Evolutionary conservation across 2,113 vertebrate species (phyloP), one percentile per base, ranked within the genome.

Genomic region (Anarrhichthys ocellatus): DNA sequence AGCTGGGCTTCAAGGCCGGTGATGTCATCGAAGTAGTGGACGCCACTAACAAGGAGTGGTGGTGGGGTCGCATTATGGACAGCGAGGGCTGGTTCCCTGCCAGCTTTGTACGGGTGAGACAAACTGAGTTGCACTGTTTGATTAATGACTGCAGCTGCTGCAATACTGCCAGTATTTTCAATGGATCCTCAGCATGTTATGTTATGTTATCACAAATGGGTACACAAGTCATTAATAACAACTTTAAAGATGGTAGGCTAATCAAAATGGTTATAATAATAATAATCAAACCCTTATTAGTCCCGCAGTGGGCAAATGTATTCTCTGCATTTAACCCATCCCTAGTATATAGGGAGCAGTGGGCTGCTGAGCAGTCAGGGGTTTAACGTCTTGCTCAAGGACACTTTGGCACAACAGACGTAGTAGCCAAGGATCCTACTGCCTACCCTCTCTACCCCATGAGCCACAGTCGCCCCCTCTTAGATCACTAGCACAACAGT

Each of bases 21-120:
- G 97, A 98, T 1, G 97, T 99, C 91, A 97, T 99, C 46, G 96
- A 99, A 95, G 98, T 99, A 61, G 97, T 98, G 93, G 98, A 99
- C 44, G 98, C 97, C 73, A 97, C 96, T 46, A 97, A 98, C 94
- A 98, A 97, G 86, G 97, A 99, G 93, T 99, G 98, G 98, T 99
- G 98, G 98, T 99, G 97, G 98, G 98, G 98, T 2, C 95, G 97
- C 24, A 97, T 97, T 64, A 91, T 96, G 48, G 98, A 99, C 69
- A 96, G 96, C 0, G 97, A 99, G 89, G 97, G 98, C 86, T 99
- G 98, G 98, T 99, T 99, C 88, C 98, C 98, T 36, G 97, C 97
- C 84, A 98, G 96, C 95, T 99, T 99, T 4, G 97, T 99, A 71
- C 95, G 98, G 96, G 98, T 99, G 94, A 91, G 96, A 20, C n/a